These are phyloP conservation scores for Zaprionus capensis DNA, from an alignment of 1,140 invertebrate genomes.

Conservation along the genomic window DNA sequence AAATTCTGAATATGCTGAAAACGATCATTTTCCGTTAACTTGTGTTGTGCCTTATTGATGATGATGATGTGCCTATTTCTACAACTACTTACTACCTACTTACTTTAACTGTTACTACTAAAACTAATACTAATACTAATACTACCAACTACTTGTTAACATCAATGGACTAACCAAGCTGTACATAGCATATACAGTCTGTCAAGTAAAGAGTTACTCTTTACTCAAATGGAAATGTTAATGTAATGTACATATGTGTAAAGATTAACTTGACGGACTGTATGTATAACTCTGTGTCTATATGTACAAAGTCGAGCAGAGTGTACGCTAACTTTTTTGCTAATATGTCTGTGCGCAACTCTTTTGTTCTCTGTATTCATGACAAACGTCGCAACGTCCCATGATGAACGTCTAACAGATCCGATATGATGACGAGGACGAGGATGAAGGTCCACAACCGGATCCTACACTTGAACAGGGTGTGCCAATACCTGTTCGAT, in stretches of 20 bases:
- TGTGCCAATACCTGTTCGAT: slow-evolving; percentile 93
- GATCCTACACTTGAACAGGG: slow-evolving; percentile 97
- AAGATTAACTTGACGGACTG: no score
- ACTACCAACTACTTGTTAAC: slow-evolving; percentile 29
- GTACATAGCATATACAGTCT: neutral
- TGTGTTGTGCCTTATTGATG: slow-evolving; percentile 3
- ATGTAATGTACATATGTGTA: no score
- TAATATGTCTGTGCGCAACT: slow-evolving; percentile 45
- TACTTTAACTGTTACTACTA: slow-evolving; percentile 15
- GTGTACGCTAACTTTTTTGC: slow-evolving; percentile 2
- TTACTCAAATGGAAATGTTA: no score
- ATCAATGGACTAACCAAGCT: slow-evolving; percentile 23
- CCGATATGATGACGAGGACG: slow-evolving; percentile 97
- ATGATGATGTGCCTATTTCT: slow-evolving; percentile 31
- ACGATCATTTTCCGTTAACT: slow-evolving; percentile 31
- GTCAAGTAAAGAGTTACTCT: no score
- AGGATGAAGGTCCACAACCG: slow-evolving; percentile 97
- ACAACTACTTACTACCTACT: slow-evolving; percentile 24
- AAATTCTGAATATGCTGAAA: slow-evolving; percentile 15
- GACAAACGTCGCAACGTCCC: slow-evolving; percentile 11
- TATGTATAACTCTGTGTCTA: slow-evolving; percentile 14
- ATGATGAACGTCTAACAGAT: slow-evolving; percentile 86
- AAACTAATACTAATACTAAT: slow-evolving; percentile 16
- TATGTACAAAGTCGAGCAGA: neutral
- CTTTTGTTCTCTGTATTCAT: slow-evolving; percentile 47